These are phyloP conservation scores for Hartigia nigra DNA, from an alignment of 2,888 invertebrate genomes.

Conservation along the genomic window DNA sequence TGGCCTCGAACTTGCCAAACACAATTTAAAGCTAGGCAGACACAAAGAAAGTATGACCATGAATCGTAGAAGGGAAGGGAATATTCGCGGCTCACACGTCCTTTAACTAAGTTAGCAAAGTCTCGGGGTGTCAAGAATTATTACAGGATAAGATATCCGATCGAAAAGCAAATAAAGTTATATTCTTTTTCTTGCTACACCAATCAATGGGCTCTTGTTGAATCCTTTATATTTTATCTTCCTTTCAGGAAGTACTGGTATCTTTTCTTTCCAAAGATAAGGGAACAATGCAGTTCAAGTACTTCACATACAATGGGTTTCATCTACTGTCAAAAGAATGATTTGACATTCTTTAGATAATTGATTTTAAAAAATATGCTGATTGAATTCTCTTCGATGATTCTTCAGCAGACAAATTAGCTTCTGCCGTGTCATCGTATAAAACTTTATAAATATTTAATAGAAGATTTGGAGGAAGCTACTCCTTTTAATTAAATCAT, in stretches of 20 bases:
- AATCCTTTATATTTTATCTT: too few relatives aligned
- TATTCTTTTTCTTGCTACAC: too few relatives aligned
- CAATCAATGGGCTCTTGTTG: too few relatives aligned
- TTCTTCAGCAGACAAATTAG: neutral
- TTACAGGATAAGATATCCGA: neutral
- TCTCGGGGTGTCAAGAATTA: neutral
- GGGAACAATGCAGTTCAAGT: too few relatives aligned
- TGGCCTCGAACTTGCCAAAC: neutral
- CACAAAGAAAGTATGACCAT: neutral
- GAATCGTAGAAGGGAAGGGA: neutral
- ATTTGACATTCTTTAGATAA: too few relatives aligned
- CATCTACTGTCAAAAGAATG: too few relatives aligned
- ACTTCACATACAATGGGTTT: too few relatives aligned
- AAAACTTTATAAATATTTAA: conserved; percentile 53
- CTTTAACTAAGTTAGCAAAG: neutral
- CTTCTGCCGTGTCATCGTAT: too few relatives aligned
- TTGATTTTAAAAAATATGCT: too few relatives aligned
- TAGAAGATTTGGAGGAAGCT: conserved; percentile 34
- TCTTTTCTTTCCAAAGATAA: too few relatives aligned
- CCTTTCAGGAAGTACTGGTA: too few relatives aligned
- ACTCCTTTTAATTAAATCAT: conserved; percentile 34
- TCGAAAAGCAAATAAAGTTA: too few relatives aligned
- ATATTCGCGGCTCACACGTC: neutral
- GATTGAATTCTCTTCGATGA: neutral
- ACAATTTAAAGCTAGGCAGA: neutral